These are phyloP conservation scores for Sebastes trivittatus DNA, from an alignment of 2,797 vertebrate species.

Conservation along the genomic window DNA sequence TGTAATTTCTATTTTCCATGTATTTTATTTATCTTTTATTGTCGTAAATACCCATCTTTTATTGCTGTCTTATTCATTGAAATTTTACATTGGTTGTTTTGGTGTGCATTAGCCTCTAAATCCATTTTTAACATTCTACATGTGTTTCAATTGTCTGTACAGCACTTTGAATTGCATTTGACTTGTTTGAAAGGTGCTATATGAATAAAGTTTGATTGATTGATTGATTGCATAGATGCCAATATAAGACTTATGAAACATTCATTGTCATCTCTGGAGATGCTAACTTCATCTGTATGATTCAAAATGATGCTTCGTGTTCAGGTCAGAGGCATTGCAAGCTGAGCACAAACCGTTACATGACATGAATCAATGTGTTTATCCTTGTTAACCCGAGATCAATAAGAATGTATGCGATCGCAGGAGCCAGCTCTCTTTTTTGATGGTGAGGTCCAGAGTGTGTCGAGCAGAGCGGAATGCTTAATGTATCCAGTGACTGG, in stretches of 20 bases:
- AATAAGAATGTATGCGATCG: conserved; percentile 7
- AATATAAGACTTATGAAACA: background rate
- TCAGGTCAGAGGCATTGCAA: conserved; percentile 9
- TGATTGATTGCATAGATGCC: too few relatives aligned
- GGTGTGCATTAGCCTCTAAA: too few relatives aligned
- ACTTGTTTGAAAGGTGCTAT: too few relatives aligned
- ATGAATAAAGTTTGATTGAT: too few relatives aligned
- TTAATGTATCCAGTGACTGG: background rate
- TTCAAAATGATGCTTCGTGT: background rate
- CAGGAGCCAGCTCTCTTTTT: background rate
- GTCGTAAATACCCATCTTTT: too few relatives aligned
- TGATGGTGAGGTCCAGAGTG: conserved; percentile 11
- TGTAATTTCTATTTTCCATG: too few relatives aligned
- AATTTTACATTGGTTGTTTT: too few relatives aligned
- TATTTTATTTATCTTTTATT: too few relatives aligned
- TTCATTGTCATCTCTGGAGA: background rate
- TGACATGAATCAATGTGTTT: conserved; percentile 23
- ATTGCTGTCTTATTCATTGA: too few relatives aligned
- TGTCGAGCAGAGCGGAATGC: conserved; percentile 18
- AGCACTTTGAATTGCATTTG: too few relatives aligned
- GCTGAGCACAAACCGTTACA: conserved; percentile 8
- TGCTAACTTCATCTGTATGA: background rate
- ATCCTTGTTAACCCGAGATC: conserved; percentile 29
- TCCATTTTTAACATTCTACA: too few relatives aligned
- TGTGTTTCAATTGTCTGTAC: too few relatives aligned